Conservation (phyloP, 2,888 invertebrate genomes). For the Acanthosoma haemorrhoidale region DNA sequence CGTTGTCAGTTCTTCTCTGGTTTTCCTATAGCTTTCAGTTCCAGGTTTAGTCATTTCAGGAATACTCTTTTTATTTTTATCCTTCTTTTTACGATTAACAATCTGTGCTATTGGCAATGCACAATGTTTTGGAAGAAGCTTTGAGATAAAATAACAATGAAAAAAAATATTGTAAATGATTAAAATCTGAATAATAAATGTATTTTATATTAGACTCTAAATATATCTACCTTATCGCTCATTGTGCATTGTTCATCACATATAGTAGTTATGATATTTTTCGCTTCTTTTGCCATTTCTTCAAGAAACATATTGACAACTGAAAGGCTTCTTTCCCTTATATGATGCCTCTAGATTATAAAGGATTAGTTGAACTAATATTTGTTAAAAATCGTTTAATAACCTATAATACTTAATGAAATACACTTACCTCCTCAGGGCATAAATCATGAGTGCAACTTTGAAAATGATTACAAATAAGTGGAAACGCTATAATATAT, state of each 20-base stretch:
- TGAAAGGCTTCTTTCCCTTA: slow-evolving; percentile 88
- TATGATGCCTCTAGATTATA: slow-evolving; percentile 69
- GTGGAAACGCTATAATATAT: slow-evolving; percentile 94
- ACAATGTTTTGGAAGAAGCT: slow-evolving; percentile 88
- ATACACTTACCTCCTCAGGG: slow-evolving; percentile 71
- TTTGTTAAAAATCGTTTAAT: background rate
- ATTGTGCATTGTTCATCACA: slow-evolving; percentile 97
- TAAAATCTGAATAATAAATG: background rate
- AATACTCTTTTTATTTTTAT: slow-evolving; percentile 81
- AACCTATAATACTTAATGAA: background rate
- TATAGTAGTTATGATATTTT: slow-evolving; percentile 96
- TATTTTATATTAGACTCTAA: background rate
- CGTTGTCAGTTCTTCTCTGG: slow-evolving; percentile 91
- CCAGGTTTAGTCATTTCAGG: slow-evolving; percentile 88
- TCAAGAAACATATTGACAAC: slow-evolving; percentile 96
- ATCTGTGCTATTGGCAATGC: slow-evolving; percentile 83
- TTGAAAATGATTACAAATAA: slow-evolving; percentile 96
- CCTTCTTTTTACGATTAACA: slow-evolving; percentile 85
- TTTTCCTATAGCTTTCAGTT: slow-evolving; percentile 90
- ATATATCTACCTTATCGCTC: slow-evolving; percentile 71
- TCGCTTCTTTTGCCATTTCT: slow-evolving; percentile 98
- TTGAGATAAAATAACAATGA: slow-evolving; percentile 30
- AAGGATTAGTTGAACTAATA: background rate
- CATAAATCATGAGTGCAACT: slow-evolving; percentile 96
- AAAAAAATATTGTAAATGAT: background rate